Evolutionary conservation across 1,140 invertebrate species (phyloP).

Genomic region (Asbolus verrucosus): DNA sequence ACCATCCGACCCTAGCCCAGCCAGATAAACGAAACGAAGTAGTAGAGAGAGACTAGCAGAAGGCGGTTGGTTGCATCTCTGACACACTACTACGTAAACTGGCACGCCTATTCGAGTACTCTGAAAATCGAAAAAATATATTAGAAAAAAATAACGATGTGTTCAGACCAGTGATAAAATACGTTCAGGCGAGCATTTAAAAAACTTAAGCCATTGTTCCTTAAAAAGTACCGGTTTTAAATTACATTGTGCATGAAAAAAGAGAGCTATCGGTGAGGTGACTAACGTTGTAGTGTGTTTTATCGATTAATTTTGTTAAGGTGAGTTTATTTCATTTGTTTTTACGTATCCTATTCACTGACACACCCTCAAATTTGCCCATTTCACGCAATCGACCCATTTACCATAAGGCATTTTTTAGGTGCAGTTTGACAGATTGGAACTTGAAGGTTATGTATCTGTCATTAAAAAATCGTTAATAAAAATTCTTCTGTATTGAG

Average conservation of each 20-base stretch:
- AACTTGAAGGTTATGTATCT: conserved; percentile 11
- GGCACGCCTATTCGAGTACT: conserved; percentile 9
- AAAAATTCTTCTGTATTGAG: no score
- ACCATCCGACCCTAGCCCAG: conserved; percentile 9
- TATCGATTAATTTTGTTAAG: conserved; percentile 21
- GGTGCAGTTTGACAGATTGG: conserved; percentile 2
- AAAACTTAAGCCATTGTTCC: not conserved
- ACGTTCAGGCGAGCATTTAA: not conserved
- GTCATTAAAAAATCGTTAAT: conserved; percentile 18
- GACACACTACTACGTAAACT: not conserved
- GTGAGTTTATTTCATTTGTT: conserved; percentile 21
- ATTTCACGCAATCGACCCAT: conserved; percentile 31
- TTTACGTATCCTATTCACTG: not conserved
- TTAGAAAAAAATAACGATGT: conserved; percentile 8
- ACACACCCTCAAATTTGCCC: conserved; percentile 18
- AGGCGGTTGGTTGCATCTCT: not conserved
- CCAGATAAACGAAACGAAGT: not conserved
- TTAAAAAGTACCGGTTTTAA: conserved; percentile 11
- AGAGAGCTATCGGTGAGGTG: not conserved
- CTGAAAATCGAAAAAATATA: conserved; percentile 1
- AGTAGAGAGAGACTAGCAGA: conserved; percentile 9
- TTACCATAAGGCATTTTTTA: not conserved
- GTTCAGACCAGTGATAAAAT: conserved; percentile 28
- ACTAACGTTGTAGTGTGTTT: conserved; percentile 20
- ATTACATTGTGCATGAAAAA: conserved; percentile 2